Conservation (phyloP, 2,797 vertebrate species). For the Rhinatrema bivittatum region DNA sequence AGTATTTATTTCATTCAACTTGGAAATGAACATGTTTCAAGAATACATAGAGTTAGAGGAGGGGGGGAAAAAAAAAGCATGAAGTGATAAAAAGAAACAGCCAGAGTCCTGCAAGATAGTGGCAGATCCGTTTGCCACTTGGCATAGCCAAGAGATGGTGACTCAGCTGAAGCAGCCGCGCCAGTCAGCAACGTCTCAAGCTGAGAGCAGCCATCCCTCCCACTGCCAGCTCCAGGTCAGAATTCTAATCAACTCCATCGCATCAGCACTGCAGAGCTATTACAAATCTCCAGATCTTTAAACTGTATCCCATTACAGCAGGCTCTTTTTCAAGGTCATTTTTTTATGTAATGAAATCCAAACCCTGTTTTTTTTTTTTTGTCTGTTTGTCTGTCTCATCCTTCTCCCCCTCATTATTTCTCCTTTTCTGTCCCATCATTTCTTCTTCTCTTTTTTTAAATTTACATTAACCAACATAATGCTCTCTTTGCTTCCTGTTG, state of each 20-base stretch:
- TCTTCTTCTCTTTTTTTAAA: too few species aligned
- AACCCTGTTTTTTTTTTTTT: neutral
- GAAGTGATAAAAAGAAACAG: too few species aligned
- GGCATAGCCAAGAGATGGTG: too few species aligned
- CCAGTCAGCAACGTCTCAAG: slow-evolving; percentile 24
- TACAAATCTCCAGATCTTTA: neutral
- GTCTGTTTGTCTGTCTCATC: too few species aligned
- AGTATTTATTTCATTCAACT: too few species aligned
- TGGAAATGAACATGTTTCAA: too few species aligned
- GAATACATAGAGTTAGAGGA: too few species aligned
- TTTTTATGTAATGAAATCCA: neutral
- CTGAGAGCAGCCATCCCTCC: slow-evolving; percentile 10
- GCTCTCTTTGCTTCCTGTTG: too few species aligned
- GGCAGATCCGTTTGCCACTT: too few species aligned
- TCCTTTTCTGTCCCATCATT: neutral
- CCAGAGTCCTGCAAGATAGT: too few species aligned
- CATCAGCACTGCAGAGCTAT: neutral
- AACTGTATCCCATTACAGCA: neutral
- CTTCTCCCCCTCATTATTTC: neutral
- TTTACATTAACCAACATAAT: too few species aligned
- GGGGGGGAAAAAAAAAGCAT: too few species aligned
- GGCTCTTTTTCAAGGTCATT: neutral
- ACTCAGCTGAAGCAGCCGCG: slow-evolving; percentile 28
- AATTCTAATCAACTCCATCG: neutral
- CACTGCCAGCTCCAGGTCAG: neutral